These are phyloP conservation scores for Adelosebastes latens DNA, from an alignment of 2,797 vertebrate genomes.

Conservation along the genomic window DNA sequence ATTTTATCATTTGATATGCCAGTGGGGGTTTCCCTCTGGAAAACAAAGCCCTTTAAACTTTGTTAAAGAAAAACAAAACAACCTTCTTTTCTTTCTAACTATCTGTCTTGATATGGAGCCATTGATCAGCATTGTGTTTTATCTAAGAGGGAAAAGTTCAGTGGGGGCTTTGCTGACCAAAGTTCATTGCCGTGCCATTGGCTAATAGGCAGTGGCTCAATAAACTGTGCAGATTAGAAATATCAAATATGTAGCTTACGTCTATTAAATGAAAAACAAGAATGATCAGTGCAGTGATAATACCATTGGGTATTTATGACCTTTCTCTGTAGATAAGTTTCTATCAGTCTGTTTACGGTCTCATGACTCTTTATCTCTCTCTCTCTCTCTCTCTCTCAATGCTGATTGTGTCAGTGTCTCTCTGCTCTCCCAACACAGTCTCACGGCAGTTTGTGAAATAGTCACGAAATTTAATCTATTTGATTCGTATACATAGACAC, in stretches of 20 bases:
- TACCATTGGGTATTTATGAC: neutral
- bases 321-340: constrained; percentile 14
- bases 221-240: constrained; percentile 24
- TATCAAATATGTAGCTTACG: neutral
- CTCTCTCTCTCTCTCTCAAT: neutral
- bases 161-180: constrained; percentile 8
- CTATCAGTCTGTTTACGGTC: constrained; percentile 9
- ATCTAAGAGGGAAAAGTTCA: constrained; percentile 39
- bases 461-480: too few species aligned
- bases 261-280: constrained; percentile 14
- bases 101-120: constrained; percentile 16
- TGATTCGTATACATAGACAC: too few species aligned
- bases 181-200: constrained; percentile 25
- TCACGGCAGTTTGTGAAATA: too few species aligned
- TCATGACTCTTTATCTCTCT: constrained; percentile 20
- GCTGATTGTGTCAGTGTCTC: neutral
- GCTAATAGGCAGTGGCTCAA: neutral
- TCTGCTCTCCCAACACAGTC: too few species aligned
- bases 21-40: neutral
- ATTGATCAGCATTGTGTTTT: constrained; percentile 34
- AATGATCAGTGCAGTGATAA: neutral
- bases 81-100: constrained; percentile 2
- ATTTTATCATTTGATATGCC: constrained; percentile 27
- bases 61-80: neutral
- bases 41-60: neutral